Conservation (phyloP, 2,113 vertebrate genomes). For the Corydoras sp. region DNA sequence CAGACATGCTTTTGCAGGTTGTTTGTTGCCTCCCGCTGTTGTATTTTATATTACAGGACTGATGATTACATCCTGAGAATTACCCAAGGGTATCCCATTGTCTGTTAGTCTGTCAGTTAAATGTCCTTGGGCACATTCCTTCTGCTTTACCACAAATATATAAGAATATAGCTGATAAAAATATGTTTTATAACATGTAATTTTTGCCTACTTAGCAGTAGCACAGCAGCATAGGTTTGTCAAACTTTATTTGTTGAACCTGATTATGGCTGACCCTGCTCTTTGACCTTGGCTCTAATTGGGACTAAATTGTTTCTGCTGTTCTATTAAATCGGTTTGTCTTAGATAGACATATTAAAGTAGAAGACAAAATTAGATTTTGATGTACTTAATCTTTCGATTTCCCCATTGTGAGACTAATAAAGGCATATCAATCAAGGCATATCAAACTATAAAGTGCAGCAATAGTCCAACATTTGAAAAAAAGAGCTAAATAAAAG, state of each 20-base stretch:
- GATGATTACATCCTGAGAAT: background rate
- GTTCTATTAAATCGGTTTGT: background rate
- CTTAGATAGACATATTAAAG: background rate
- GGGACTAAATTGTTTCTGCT: background rate
- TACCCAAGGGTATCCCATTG: background rate
- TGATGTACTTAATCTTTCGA: background rate
- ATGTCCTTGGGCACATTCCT: background rate
- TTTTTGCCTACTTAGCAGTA: background rate
- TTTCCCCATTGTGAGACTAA: no score
- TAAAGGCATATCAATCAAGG: no score
- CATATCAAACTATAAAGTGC: background rate
- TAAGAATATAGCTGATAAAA: background rate
- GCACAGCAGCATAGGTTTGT: no score
- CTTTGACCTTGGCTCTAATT: no score
- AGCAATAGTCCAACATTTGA: background rate
- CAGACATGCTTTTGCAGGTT: constrained; percentile 31
- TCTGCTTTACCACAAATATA: background rate
- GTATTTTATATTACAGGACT: background rate
- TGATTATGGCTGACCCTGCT: no score
- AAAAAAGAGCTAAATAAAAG: background rate
- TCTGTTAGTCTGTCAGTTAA: background rate
- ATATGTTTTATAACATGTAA: background rate
- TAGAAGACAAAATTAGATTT: constrained; percentile 30
- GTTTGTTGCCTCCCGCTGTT: background rate
- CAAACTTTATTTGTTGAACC: no score